phyloP scores from a whole-genome alignment of 2,888 invertebrate genomes.

The Leptinotarsa rubiginosa region DNA sequence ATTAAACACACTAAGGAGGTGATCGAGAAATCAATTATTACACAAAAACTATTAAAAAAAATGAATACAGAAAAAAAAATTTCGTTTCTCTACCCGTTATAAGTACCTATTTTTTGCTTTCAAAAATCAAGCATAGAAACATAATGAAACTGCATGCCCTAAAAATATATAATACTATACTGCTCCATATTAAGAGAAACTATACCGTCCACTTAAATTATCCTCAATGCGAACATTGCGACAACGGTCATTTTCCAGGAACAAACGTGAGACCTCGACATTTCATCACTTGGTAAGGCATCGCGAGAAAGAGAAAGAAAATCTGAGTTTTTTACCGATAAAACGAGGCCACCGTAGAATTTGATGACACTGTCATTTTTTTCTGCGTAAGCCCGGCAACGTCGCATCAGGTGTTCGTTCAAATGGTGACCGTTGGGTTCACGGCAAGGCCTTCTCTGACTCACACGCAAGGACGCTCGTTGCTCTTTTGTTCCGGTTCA shows the following conservation, averaged over 20 bases:
- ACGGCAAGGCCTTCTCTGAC: constrained; percentile 63
- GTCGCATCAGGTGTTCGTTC: constrained; percentile 38
- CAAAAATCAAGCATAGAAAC: too few relatives aligned
- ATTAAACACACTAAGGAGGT: too few relatives aligned
- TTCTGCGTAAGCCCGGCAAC: constrained; percentile 29
- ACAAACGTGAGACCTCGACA: constrained; percentile 11
- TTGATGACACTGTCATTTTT: constrained; percentile 7
- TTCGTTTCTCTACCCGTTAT: too few relatives aligned
- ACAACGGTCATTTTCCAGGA: constrained; percentile 9
- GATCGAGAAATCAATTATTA: too few relatives aligned
- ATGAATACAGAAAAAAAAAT: too few relatives aligned
- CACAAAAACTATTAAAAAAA: too few relatives aligned
- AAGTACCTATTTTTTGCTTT: too few relatives aligned
- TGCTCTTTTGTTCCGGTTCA: constrained; percentile 61
- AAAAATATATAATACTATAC: too few relatives aligned
- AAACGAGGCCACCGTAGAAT: constrained; percentile 4
- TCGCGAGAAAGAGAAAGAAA: background rate
- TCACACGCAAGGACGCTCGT: constrained; percentile 63
- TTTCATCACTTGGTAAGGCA: background rate
- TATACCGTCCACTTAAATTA: background rate
- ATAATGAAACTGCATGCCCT: too few relatives aligned
- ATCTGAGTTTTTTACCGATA: background rate
- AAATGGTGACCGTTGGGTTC: constrained; percentile 40
- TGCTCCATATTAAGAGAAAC: too few relatives aligned
- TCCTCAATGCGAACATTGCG: background rate